phyloP scores from a whole-genome alignment of 2,113 vertebrate genomes.

The Elachura formosa region DNA sequence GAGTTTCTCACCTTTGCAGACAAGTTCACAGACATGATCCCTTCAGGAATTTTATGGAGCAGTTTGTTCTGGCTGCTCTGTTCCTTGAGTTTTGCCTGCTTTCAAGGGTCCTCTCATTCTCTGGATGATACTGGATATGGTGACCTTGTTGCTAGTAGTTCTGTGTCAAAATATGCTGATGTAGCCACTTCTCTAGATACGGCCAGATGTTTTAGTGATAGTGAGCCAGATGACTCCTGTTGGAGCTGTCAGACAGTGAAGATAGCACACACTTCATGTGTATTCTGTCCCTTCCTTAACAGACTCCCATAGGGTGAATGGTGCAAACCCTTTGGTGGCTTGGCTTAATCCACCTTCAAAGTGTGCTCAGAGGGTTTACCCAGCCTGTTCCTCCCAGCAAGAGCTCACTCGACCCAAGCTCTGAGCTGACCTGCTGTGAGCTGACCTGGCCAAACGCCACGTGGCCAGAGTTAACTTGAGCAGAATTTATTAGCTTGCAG shows the following conservation, averaged over 20 bases:
- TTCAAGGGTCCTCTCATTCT: not conserved
- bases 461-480: not conserved
- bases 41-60: not conserved
- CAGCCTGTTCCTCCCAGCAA: not conserved
- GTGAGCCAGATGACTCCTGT: constrained; percentile 49
- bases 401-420: not conserved
- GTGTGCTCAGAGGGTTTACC: not conserved
- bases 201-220: not conserved
- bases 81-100: constrained; percentile 16
- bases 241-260: constrained; percentile 54
- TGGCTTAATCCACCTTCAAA: not conserved
- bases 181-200: not conserved
- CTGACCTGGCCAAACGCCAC: not conserved
- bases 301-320: not conserved
- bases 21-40: not conserved
- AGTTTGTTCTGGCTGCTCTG: not conserved
- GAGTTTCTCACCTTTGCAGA: not conserved
- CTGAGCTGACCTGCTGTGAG: not conserved
- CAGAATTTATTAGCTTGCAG: not conserved
- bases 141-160: not conserved
- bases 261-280: not conserved
- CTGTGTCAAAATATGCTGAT: not conserved
- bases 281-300: not conserved
- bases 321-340: not conserved
- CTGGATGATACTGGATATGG: not conserved